Evolutionary conservation across 2,888 invertebrate species (phyloP), one percentile per base, ranked within the genome.

Genomic region (Tethea ocularis): DNA sequence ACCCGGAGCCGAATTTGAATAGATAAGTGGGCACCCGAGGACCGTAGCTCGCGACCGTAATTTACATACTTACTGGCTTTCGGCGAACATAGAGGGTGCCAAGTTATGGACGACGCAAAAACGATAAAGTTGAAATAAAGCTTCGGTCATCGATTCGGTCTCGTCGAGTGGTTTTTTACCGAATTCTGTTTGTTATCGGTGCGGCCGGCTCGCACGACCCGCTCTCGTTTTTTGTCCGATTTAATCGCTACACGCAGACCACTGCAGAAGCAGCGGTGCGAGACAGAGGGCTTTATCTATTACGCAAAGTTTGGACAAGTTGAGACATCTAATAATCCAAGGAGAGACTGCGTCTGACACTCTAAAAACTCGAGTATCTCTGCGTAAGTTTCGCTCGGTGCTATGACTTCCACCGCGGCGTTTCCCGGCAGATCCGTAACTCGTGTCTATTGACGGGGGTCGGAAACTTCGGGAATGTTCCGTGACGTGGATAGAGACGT

Each of bases 1-100:
- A 83, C 84, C 85, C 84, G 79, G 75, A 85, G 86, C 87, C 87
- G 87, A 93, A 93, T 93, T 93, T 93, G 92, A 93, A 93, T 93
- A 93, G 93, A 93, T 93, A 93, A 93, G 92, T 90, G 90, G 88
- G 88, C 87, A 87, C 85, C 87, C 85, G 89, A 88, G 89, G 88
- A 87, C 89, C 88, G 87, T 78, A 86, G 88, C 83, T 84, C 89
- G 91, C 89, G 90, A 89, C 89, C 91, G 91, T 92, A 89, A 93
- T 93, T 93, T 93, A 93, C 93, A 93, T 93, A 91, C 92, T 93
- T 89, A 89, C 91, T 82, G 91, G 91, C 89, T 91, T 90, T 89
- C 89, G 89, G 84, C 88, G 87, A 79, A 76, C 88, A 84, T 83
- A 83, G 84, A 83, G 89, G 87, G 89, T 85, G 89, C 89, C 89